phyloP scores from a whole-genome alignment of 2,113 vertebrate genomes.

The Mastomys coucha region DNA sequence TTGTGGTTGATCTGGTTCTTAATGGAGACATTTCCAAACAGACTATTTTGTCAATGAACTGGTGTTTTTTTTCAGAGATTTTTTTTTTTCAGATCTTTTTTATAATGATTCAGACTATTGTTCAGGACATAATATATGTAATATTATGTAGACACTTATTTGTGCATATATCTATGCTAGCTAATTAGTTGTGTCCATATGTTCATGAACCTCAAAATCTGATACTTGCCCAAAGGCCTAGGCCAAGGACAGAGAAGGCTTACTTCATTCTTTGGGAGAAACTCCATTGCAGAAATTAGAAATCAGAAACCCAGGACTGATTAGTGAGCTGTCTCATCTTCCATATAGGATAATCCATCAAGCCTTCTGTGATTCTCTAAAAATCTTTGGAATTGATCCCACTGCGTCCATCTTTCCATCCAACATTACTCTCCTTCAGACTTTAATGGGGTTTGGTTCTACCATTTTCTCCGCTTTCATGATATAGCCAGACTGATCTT shows the following conservation, averaged over 20 bases:
- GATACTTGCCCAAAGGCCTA: background rate
- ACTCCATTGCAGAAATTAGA: background rate
- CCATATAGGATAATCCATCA: background rate
- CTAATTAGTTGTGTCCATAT: background rate
- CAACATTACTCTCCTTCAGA: background rate
- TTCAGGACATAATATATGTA: background rate
- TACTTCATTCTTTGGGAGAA: background rate
- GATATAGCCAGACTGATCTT: background rate
- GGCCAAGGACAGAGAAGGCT: background rate
- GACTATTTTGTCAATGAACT: background rate
- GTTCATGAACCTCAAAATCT: background rate
- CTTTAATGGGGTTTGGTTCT: background rate
- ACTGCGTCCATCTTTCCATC: background rate
- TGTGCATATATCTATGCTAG: background rate
- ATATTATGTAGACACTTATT: background rate
- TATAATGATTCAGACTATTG: constrained; percentile 9
- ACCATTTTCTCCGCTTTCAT: background rate
- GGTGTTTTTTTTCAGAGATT: background rate
- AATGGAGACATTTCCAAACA: background rate
- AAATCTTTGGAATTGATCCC: background rate
- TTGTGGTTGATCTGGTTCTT: background rate
- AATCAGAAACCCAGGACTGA: background rate
- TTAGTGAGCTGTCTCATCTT: background rate
- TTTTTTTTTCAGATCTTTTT: background rate
- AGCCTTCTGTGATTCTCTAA: background rate